Percentiles rank a stretch among this genome's conserved stretches.
Evolutionary conservation across 2,888 invertebrate species (phyloP).

Genomic region (Plutella xylostella): DNA sequence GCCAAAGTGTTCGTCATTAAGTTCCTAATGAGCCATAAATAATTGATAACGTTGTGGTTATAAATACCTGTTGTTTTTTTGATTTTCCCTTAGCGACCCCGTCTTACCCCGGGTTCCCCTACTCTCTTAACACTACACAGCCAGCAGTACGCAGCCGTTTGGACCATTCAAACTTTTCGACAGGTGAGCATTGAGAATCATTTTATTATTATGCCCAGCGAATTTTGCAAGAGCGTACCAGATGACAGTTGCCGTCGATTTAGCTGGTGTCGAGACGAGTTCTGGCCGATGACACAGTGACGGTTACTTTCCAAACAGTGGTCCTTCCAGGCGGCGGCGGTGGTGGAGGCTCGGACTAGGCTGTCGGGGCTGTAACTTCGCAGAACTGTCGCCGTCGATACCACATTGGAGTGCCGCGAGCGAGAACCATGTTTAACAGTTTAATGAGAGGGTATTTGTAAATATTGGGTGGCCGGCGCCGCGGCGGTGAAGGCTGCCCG

Average conservation of each 20-base stretch:
- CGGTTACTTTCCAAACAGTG: slow-evolving; percentile 30
- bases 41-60: no score
- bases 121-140: slow-evolving; percentile 49
- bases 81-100: no score
- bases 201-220: slow-evolving; percentile 33
- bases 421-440: slow-evolving; percentile 22
- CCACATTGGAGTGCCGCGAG: slow-evolving; percentile 7
- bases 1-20: no score
- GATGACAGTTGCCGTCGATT: slow-evolving; percentile 1
- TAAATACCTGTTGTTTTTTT: no score
- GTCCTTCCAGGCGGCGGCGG: slow-evolving; percentile 25
- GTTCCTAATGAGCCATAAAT: no score
- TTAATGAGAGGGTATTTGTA: slow-evolving; percentile 42
- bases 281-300: slow-evolving; percentile 15
- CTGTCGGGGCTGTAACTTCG: background rate
- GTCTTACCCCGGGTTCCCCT: no score
- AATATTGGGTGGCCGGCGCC: slow-evolving; percentile 34
- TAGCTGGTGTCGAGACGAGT: no score
- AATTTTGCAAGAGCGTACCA: slow-evolving; percentile 21
- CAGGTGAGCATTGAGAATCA: slow-evolving; percentile 55
- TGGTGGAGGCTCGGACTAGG: slow-evolving; percentile 15
- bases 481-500: background rate
- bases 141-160: slow-evolving; percentile 39
- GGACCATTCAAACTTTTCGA: slow-evolving; percentile 39
- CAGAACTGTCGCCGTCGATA: slow-evolving; percentile 10